These are phyloP conservation scores for Drosophila suboccidentalis DNA, from an alignment of 2,888 invertebrate genomes.

Conservation along the genomic window DNA sequence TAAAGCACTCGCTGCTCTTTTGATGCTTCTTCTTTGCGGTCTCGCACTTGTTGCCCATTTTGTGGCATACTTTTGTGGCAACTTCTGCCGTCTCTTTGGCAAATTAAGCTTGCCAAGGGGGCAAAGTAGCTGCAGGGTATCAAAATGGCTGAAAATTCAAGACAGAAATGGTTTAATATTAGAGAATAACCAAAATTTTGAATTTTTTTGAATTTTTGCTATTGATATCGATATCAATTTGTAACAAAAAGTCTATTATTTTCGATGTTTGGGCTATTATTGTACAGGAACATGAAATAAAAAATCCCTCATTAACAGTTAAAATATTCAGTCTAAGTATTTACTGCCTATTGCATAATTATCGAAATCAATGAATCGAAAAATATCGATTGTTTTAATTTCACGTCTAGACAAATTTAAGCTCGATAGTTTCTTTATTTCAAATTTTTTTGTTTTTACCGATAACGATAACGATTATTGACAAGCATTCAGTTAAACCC, in stretches of 20 bases:
- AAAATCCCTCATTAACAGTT: too few species aligned
- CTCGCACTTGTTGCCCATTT: slow-evolving; percentile 60
- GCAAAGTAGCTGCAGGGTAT: not conserved
- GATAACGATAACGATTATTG: not conserved
- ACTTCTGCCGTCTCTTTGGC: slow-evolving; percentile 11
- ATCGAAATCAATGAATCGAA: too few species aligned
- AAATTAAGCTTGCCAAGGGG: not conserved
- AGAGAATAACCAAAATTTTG: not conserved
- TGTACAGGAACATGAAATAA: too few species aligned
- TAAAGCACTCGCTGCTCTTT: slow-evolving; percentile 44
- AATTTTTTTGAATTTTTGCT: not conserved
- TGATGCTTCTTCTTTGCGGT: slow-evolving; percentile 52
- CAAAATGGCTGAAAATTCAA: not conserved
- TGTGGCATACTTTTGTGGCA: slow-evolving; percentile 45
- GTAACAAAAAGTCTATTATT: not conserved
- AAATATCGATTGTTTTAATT: too few species aligned
- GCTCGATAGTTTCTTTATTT: too few species aligned
- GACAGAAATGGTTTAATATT: not conserved
- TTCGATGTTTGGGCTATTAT: too few species aligned
- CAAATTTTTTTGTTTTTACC: not conserved
- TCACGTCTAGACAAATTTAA: too few species aligned
- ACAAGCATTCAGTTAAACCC: slow-evolving; percentile 1
- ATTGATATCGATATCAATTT: not conserved
- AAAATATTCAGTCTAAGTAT: too few species aligned
- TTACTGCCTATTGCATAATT: too few species aligned